Conservation (phyloP, 2,113 vertebrate species). For the Scomber colias region DNA sequence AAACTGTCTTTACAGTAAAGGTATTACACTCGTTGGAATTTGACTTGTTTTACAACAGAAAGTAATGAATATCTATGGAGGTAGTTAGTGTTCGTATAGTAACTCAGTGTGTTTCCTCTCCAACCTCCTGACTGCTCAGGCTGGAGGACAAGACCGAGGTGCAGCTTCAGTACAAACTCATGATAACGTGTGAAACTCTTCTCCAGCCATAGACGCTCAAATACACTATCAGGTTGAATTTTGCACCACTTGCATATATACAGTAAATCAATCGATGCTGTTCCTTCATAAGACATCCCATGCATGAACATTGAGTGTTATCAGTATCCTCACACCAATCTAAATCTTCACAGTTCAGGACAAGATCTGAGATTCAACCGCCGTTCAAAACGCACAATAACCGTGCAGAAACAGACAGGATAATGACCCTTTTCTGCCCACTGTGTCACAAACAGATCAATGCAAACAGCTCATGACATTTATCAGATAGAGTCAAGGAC, state of each 20-base stretch:
- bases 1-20: slow-evolving; percentile 19
- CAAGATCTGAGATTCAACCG: slow-evolving; percentile 19
- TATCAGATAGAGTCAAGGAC: slow-evolving; percentile 75
- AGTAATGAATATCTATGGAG: slow-evolving; percentile 47
- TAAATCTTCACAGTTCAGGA: slow-evolving; percentile 4
- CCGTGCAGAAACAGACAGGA: slow-evolving; percentile 29
- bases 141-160: slow-evolving; percentile 31
- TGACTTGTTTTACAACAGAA: slow-evolving; percentile 47
- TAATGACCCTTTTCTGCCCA: slow-evolving; percentile 52
- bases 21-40: slow-evolving; percentile 34
- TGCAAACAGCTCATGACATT: slow-evolving; percentile 76
- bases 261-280: not conserved
- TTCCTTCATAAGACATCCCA: not conserved
- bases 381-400: slow-evolving; percentile 25
- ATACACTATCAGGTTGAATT: slow-evolving; percentile 6
- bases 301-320: not conserved
- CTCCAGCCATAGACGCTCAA: not conserved
- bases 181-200: slow-evolving; percentile 9
- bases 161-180: slow-evolving; percentile 45
- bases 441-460: slow-evolving; percentile 71
- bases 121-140: slow-evolving; percentile 28
- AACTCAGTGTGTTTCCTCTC: slow-evolving; percentile 46
- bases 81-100: slow-evolving; percentile 1
- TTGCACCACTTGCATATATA: slow-evolving; percentile 11
- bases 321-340: not conserved